Percentiles rank a stretch among this genome's conserved stretches.
phyloP scores from a whole-genome alignment of 2,888 invertebrate species.

The Drosophila ezoana region DNA sequence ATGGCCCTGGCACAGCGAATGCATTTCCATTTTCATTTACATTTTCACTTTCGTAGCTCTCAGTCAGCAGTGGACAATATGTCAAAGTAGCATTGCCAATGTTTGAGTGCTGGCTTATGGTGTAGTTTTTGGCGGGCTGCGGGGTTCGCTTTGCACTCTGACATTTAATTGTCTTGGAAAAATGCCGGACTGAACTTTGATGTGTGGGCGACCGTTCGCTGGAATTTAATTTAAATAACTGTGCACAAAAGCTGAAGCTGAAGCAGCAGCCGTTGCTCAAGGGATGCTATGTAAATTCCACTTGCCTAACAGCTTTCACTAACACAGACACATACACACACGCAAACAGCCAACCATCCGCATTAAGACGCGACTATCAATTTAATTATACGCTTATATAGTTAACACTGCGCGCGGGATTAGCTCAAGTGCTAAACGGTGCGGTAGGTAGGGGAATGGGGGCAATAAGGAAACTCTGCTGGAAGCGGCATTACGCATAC shows the following conservation, averaged over 20 bases:
- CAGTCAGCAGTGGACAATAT: conserved; percentile 37
- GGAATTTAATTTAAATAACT: conserved; percentile 80
- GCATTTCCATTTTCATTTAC: conserved; percentile 35
- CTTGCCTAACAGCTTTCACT: conserved; percentile 9
- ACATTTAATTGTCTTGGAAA: conserved; percentile 74
- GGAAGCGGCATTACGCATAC: conserved; percentile 55
- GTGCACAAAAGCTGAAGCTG: conserved; percentile 28
- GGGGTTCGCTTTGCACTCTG: conserved; percentile 37
- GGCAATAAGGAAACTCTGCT: conserved; percentile 1
- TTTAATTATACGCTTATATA: conserved; percentile 63
- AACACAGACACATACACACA: neutral
- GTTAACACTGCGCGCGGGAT: conserved; percentile 54
- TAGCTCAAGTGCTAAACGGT: conserved; percentile 47
- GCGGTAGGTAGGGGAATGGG: neutral
- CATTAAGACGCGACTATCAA: conserved; percentile 41
- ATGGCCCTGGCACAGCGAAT: conserved; percentile 15
- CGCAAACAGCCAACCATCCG: neutral
- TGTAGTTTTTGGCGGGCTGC: neutral
- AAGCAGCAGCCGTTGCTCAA: conserved; percentile 19
- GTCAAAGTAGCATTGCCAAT: conserved; percentile 36
- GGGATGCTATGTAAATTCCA: conserved; percentile 44
- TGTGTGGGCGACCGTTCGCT: conserved; percentile 36
- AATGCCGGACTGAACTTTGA: conserved; percentile 49
- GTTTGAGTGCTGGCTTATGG: conserved; percentile 10
- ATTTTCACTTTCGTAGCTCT: conserved; percentile 28